Conservation (phyloP, 2,797 vertebrate genomes). For the Rhabdophis nuchalis region DNA sequence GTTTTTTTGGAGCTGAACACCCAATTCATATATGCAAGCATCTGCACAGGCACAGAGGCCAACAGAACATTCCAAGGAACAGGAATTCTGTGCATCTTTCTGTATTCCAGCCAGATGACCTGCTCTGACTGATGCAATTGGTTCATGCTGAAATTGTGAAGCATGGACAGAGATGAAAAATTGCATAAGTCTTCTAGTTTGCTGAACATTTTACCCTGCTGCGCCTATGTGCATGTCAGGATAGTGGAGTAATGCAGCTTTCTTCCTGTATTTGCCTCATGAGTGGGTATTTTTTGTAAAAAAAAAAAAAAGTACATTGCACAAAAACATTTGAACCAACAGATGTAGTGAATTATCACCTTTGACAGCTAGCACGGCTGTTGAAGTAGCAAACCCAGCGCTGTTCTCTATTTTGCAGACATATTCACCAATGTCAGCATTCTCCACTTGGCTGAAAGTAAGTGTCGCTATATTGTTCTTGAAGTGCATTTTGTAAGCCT, state of each 20-base stretch:
- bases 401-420: slow-evolving; percentile 91
- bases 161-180: not conserved
- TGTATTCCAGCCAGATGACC: not conserved
- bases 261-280: not conserved
- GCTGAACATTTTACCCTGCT: not conserved
- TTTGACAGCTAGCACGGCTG: slow-evolving; percentile 81
- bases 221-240: not conserved
- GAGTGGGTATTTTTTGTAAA: not conserved
- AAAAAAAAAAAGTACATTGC: not conserved
- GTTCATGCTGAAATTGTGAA: not conserved
- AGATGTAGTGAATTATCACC: slow-evolving; percentile 71
- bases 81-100: not conserved
- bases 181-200: not conserved
- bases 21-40: not conserved
- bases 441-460: slow-evolving; percentile 78
- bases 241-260: not conserved
- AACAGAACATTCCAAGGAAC: not conserved
- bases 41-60: not conserved
- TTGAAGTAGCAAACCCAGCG: slow-evolving; percentile 83
- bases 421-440: slow-evolving; percentile 84
- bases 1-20: not conserved
- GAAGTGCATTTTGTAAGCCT: slow-evolving; percentile 82
- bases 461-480: slow-evolving; percentile 82
- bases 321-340: not conserved
- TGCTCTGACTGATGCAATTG: not conserved